Percentiles rank a stretch among this genome's conserved stretches.
Evolutionary conservation across 2,113 vertebrate species (phyloP).

Genomic region (Theristicus caerulescens): DNA sequence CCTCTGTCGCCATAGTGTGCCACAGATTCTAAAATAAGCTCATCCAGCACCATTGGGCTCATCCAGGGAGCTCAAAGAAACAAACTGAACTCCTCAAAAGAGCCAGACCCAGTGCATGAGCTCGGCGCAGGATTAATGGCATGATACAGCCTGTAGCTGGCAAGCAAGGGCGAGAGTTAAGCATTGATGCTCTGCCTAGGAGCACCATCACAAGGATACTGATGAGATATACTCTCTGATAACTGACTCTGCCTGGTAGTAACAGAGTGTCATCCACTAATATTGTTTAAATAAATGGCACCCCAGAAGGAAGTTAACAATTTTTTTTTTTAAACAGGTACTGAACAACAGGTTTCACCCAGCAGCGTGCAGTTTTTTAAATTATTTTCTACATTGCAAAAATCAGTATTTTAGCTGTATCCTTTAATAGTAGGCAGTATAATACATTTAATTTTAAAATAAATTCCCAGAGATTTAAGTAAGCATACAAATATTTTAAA

Average conservation of each 20-base stretch:
- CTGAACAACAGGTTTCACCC: neutral
- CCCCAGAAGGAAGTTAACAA: neutral
- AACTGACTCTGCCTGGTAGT: neutral
- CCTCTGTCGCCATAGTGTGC: rapidly evolving
- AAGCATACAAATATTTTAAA: neutral
- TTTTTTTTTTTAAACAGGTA: neutral
- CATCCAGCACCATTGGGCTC: neutral
- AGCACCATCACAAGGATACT: neutral
- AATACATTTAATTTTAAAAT: neutral
- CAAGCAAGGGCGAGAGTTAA: neutral
- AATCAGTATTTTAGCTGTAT: neutral
- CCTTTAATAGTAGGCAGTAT: neutral
- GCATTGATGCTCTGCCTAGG: neutral
- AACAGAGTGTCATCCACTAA: neutral
- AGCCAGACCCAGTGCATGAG: neutral
- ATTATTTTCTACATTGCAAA: neutral
- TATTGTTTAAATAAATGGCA: neutral
- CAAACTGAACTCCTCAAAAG: neutral
- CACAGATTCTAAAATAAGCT: neutral
- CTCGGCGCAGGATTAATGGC: rapidly evolving
- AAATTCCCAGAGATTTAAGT: neutral
- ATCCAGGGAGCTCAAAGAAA: neutral
- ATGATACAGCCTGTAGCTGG: neutral
- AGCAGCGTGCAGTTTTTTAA: neutral
- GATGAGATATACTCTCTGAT: neutral